These are phyloP conservation scores for Stigmatopora argus DNA, from an alignment of 2,113 vertebrate species.

Conservation along the genomic window DNA sequence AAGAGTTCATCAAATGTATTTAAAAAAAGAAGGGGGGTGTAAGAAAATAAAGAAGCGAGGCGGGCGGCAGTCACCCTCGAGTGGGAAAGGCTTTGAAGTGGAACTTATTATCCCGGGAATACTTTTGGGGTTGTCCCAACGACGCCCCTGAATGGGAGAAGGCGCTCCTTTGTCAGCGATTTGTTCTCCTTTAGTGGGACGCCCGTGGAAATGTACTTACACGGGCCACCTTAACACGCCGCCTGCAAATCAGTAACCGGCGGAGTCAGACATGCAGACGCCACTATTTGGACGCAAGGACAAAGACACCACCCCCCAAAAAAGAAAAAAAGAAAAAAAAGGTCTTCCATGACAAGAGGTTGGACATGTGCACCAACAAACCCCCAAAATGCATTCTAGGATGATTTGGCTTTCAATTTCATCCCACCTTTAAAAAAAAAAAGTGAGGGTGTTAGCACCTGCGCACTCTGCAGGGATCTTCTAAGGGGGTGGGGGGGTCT, in stretches of 20 bases:
- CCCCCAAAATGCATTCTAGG: conserved; percentile 40
- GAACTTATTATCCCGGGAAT: conserved; percentile 98
- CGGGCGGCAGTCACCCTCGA: conserved; percentile 90
- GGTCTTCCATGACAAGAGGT: conserved; percentile 63
- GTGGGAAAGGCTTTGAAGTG: conserved; percentile 98
- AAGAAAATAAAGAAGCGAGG: conserved; percentile 76
- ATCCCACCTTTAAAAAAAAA: conserved; percentile 40
- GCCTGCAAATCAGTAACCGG: conserved; percentile 95
- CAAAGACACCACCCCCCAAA: conserved; percentile 74
- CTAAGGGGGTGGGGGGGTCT: too few relatives aligned
- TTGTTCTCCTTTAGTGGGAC: conserved; percentile 99
- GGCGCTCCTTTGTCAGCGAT: conserved; percentile 97
- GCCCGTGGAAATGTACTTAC: conserved; percentile 94
- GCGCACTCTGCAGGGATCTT: conserved; percentile 9
- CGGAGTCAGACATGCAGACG: conserved; percentile 97
- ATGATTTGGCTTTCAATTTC: conserved; percentile 31
- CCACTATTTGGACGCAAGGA: conserved; percentile 76
- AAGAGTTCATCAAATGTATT: conserved; percentile 82
- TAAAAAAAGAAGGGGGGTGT: conserved; percentile 70
- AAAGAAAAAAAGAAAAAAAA: conserved; percentile 39
- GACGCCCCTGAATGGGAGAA: conserved; percentile 94
- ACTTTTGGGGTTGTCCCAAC: conserved; percentile 98
- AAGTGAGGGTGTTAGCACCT: conserved; percentile 44
- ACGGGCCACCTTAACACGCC: conserved; percentile 91
- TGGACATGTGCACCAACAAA: conserved; percentile 55